These are phyloP conservation scores for Chrysolina americana DNA, from an alignment of 2,888 invertebrate species.

Conservation along the genomic window DNA sequence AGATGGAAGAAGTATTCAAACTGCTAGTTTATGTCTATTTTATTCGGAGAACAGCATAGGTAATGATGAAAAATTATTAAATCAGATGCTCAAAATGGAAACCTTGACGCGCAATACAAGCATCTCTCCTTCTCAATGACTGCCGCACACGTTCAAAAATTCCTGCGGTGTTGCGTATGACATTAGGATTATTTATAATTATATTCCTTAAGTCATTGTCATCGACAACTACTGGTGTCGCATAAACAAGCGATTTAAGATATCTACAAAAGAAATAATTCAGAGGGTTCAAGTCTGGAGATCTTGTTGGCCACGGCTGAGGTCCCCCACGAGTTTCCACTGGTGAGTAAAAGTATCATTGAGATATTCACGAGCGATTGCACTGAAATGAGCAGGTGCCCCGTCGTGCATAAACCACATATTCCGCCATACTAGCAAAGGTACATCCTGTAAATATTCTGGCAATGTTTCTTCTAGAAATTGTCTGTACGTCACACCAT, in stretches of 20 bases:
- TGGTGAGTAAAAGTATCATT: neutral
- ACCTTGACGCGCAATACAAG: no score
- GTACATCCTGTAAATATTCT: neutral
- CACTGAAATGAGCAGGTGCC: no score
- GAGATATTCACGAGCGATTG: neutral
- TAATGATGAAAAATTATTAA: no score
- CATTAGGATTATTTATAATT: neutral
- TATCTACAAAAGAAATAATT: neutral
- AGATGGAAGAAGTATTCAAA: neutral
- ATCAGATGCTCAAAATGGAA: no score
- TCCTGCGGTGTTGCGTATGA: neutral
- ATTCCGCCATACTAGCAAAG: neutral
- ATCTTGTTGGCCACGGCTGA: neutral
- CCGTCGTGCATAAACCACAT: no score
- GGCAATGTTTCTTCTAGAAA: neutral
- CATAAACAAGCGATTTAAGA: neutral
- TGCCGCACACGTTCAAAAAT: neutral
- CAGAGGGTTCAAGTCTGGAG: neutral
- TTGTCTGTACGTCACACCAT: neutral
- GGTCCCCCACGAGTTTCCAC: neutral
- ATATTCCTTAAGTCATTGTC: neutral
- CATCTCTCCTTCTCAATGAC: neutral
- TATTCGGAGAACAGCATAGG: neutral
- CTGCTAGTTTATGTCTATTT: no score
- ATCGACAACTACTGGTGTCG: neutral